Conservation (phyloP, 2,888 invertebrate species). For the Drosophila subquinaria region DNA sequence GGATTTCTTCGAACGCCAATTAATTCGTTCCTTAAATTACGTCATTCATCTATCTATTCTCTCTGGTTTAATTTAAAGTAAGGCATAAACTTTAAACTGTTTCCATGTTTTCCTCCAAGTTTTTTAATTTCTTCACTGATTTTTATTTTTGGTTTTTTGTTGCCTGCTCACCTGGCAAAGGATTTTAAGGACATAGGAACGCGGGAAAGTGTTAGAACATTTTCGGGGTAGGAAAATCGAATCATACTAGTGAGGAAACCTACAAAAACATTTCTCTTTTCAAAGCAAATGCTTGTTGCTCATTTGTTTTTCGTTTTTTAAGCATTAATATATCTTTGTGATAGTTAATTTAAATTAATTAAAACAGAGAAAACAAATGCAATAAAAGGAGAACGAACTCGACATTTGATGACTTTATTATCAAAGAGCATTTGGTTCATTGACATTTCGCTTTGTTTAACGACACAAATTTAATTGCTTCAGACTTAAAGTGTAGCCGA, state of each 20-base stretch:
- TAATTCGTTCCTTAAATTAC: not conserved
- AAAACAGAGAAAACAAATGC: slow-evolving; percentile 62
- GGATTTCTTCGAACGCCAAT: no score
- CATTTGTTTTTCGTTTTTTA: slow-evolving; percentile 15
- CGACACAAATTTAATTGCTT: slow-evolving; percentile 74
- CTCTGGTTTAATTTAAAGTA: not conserved
- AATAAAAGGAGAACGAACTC: slow-evolving; percentile 66
- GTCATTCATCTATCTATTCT: not conserved
- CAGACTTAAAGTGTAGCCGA: slow-evolving; percentile 33
- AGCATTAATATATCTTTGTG: slow-evolving; percentile 36
- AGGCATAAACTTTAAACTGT: not conserved
- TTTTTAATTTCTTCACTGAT: not conserved
- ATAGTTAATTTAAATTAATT: slow-evolving; percentile 79
- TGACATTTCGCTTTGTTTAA: slow-evolving; percentile 72
- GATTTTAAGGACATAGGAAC: slow-evolving; percentile 45
- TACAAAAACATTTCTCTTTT: slow-evolving; percentile 18
- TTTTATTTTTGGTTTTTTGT: not conserved
- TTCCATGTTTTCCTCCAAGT: not conserved
- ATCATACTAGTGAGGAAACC: slow-evolving; percentile 29
- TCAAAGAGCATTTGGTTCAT: slow-evolving; percentile 62
- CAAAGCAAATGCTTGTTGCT: slow-evolving; percentile 43
- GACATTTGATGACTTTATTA: slow-evolving; percentile 75
- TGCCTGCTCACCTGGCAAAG: slow-evolving; percentile 22
- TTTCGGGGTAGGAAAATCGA: slow-evolving; percentile 43
- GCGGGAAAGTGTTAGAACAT: slow-evolving; percentile 27